Evolutionary conservation across 2,797 vertebrate genomes (phyloP), one percentile per base, ranked within the genome.

Genomic region (Lithobates pipiens): DNA sequence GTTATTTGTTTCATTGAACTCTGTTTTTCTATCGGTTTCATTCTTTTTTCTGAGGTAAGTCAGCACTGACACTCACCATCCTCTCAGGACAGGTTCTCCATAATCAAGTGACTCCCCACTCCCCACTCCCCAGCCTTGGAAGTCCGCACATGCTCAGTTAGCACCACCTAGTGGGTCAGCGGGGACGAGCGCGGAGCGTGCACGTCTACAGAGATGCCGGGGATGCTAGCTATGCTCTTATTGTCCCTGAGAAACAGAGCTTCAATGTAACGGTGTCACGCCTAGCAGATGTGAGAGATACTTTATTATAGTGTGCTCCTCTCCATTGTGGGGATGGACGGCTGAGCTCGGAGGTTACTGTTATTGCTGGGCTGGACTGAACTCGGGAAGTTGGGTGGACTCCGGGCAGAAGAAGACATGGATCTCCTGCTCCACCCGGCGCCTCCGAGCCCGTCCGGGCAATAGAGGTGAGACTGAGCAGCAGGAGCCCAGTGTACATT

Each of bases 381-480:
- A 16, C 77, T 69, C 42, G 5, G 9, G 36, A 77, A 68, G 82
- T 77, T 84, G 1, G 21, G 69, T 50, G 67, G 46, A 10, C 68
- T 67, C 29, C 5, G 71, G 18, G 27, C 67, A 23, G 29, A 25
- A 57, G 46, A 86, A 71, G 78, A 50, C 25, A 86, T 82, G 84
- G 84, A 86, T 23, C 61, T 39, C 61, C 69, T 69, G 73, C 84
- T 63, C 34, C 44, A 16, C 63, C 77, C 72, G 11, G 77, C 27
- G 3, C 57, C 77, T 23, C 32, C 84, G 8, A 32, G 69, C 72
- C 78, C 84, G 32, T 86, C 78, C 63, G 63, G 78, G 29, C 71
- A 80, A 69, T 9, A 61, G 9, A 76, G 78, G 84, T 85, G 76
- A 78, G 29, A 71, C 36, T 39, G 36, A 39, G 36, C 36, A 8